Conservation (phyloP, 2,113 vertebrate genomes). For the Serilophus lunatus region DNA sequence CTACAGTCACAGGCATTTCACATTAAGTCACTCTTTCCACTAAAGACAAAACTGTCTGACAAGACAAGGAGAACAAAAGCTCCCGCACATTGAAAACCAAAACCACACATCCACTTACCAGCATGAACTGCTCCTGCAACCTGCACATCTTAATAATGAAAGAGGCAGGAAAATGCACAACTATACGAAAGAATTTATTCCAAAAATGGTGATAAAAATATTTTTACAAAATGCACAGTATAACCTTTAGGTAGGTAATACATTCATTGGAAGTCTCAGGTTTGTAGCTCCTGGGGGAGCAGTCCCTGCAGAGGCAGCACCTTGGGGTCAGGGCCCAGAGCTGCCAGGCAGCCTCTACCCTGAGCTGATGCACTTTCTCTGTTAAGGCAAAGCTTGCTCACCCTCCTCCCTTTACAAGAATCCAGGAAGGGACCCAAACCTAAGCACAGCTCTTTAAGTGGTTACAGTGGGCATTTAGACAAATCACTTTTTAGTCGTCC, state of each 20-base stretch:
- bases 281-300: accelerated
- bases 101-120: not conserved
- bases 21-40: conserved; percentile 21
- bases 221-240: not conserved
- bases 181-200: conserved; percentile 46
- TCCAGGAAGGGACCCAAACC: not conserved
- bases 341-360: not conserved
- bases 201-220: not conserved
- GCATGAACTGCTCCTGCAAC: not conserved
- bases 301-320: not conserved
- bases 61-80: not conserved
- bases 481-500: not conserved
- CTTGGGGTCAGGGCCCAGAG: not conserved
- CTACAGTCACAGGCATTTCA: not conserved
- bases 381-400: not conserved
- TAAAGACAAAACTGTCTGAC: not conserved
- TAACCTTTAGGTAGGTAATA: not conserved
- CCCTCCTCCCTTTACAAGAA: not conserved
- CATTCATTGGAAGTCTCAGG: conserved; percentile 19
- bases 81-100: not conserved
- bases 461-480: not conserved
- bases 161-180: not conserved
- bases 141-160: not conserved
- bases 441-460: not conserved
- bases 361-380: not conserved